Evolutionary conservation across 2,888 invertebrate species (phyloP).

Genomic region (Lucinisca nassula): DNA sequence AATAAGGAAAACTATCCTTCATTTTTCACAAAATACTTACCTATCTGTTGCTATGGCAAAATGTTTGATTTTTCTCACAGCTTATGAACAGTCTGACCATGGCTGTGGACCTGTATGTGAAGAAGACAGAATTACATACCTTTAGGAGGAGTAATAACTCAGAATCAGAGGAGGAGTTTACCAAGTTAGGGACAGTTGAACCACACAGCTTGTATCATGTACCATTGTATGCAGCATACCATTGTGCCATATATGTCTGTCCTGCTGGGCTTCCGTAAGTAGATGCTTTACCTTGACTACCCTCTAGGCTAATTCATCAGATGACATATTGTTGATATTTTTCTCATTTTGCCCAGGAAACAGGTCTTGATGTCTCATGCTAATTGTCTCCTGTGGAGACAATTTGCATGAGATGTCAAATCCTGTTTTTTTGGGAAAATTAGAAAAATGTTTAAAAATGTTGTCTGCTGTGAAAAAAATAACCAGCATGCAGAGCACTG

Average conservation of each 20-base stretch:
- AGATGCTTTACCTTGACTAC: not conserved
- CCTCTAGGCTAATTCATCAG: too few species aligned
- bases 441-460: too few species aligned
- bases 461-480: too few species aligned
- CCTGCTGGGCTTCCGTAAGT: constrained; percentile 92
- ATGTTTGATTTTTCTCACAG: constrained; percentile 64
- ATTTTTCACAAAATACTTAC: too few species aligned
- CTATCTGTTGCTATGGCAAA: not conserved
- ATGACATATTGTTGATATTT: too few species aligned
- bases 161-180: constrained; percentile 90
- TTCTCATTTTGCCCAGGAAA: too few species aligned
- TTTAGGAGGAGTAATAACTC: constrained; percentile 62
- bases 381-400: too few species aligned
- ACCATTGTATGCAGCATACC: constrained; percentile 94
- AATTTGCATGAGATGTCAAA: too few species aligned
- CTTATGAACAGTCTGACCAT: constrained; percentile 92
- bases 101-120: constrained; percentile 93
- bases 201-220: constrained; percentile 93
- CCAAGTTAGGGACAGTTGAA: constrained; percentile 92
- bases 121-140: constrained; percentile 91
- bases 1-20: too few species aligned
- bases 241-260: constrained; percentile 90
- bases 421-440: too few species aligned
- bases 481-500: too few species aligned
- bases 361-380: too few species aligned